These are phyloP conservation scores for Drosophila repletoides DNA, from an alignment of 1,140 invertebrate species.

Conservation along the genomic window DNA sequence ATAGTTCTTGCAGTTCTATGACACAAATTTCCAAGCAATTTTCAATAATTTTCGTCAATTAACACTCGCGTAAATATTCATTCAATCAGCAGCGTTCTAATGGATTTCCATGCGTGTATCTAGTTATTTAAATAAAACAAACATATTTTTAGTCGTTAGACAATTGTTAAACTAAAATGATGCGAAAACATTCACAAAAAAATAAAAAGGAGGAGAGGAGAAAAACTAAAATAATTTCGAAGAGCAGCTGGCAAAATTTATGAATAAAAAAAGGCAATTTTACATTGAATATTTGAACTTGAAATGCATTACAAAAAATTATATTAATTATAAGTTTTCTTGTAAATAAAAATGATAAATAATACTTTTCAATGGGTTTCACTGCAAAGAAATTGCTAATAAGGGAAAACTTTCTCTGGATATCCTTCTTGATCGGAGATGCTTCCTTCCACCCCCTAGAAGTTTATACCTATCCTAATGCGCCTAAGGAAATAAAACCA, in stretches of 20 bases:
- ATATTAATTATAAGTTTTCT: slow-evolving; percentile 68
- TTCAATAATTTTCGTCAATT: slow-evolving; percentile 45
- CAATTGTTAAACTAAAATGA: slow-evolving; percentile 74
- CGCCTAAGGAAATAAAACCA: too few species aligned
- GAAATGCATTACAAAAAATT: slow-evolving; percentile 55
- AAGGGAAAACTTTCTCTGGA: too few species aligned
- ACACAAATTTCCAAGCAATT: slow-evolving; percentile 7
- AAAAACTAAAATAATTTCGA: slow-evolving; percentile 22
- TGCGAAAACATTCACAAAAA: slow-evolving; percentile 24
- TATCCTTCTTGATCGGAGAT: too few species aligned
- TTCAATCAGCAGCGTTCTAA: slow-evolving; percentile 68
- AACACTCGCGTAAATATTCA: slow-evolving; percentile 76
- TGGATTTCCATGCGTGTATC: slow-evolving; percentile 81
- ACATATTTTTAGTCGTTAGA: slow-evolving; percentile 80
- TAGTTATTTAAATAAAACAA: slow-evolving; percentile 81
- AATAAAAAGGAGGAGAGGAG: neutral
- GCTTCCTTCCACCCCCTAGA: too few species aligned
- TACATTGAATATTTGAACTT: slow-evolving; percentile 48
- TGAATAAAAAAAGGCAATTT: slow-evolving; percentile 26
- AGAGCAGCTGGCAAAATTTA: slow-evolving; percentile 27
- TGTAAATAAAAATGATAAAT: slow-evolving; percentile 75
- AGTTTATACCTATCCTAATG: too few species aligned
- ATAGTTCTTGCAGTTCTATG: too few species aligned
- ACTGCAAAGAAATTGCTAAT: too few species aligned
- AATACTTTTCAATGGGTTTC: slow-evolving; percentile 18